Evolutionary conservation across 1,140 invertebrate genomes (phyloP), one percentile per base, ranked within the genome.

Genomic region (Harpegnathos saltator): DNA sequence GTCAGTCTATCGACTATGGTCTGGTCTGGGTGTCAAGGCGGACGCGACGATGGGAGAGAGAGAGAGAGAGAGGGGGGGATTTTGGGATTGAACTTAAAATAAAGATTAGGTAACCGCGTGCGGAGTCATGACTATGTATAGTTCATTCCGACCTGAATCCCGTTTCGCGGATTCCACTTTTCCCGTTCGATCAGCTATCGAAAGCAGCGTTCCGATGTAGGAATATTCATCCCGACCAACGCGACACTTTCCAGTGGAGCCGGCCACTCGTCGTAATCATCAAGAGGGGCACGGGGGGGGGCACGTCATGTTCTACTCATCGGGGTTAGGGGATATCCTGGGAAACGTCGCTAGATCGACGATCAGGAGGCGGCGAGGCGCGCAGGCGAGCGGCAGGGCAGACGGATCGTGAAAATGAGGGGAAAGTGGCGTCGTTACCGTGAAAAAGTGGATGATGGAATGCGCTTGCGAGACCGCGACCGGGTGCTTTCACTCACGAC

Each of bases 31-130:
- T 15, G 56, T 62, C 52, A 65, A 52, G 24, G 7, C 26, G 24
- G 1, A 33, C 29, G 29, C 29, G 29, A 33, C 5, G 14, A 5
- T 15, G 62, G 38, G 33, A 48, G 69, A 69, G 56, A 56, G 54
- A 78, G 38, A 44, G 9, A 44, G 7, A 44, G 38, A 44, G 1
- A 44, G 38, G 7, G 38, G 7, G 38, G 11, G 38, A 9, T 24
- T 59, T 66, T 71, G 22, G 66, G 58, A 61, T 48, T 54, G 19
- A 48, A 65, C 65, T 85, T 58, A 84, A 86, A 89, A 88, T 89
- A 90, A 89, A 84, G 68, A 89, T 90, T 87, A 87, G 72, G 78
- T 85, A 90, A 89, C 48, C 52, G 26, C 11, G n/a, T 2, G 26
- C 11, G n/a, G 5, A 59, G 29, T 50, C 1, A 26, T 22, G 62